Base-by-base conservation (phyloP, 2,888 invertebrate genomes). In the Platycheirus rosarum region DNA sequence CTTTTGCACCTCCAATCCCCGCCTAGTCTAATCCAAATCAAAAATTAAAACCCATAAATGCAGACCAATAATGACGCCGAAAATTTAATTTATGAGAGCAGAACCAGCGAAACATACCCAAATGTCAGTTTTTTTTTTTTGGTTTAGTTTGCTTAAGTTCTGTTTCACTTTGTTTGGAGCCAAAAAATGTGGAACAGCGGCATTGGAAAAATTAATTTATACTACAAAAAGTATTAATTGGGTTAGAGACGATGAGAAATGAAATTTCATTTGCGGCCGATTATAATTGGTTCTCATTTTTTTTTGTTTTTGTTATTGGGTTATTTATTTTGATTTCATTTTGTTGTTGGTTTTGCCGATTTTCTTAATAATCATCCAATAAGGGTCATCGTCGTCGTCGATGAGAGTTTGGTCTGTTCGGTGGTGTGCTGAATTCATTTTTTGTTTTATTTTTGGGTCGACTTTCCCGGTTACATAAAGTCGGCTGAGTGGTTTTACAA, bases 341-440 rank as follows among this genome's bases (percentile, higher is more conserved):
- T 40, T 57, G 35, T 48, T 13, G 37, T 14, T 57, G 23, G 11
- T 26, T 46, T 40, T 57, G 35, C 40, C 16, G 37, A 46, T 44
- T 57, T 53, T 57, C 65, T 51, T 51, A 13, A 53, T 8, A 23
- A 46, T 29, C 42, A 63, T 44, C 2, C 23, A 6, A 62, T 8
- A 29, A 75, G 79, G 79, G 79, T 75, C 79, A 80, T 65, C 79
- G 75, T 70, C 70, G 79, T 75, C 79, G 75, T 65, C 79, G 75
- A 75, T 75, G 60, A 80, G 70, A 32, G 32, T n/a, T 23, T 1
- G 40, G 13, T 40, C 0, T 5, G 3, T 11, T n/a, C n/a, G n/a
- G n/a, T 8, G 20, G 0, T 80, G 79, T 60, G 70, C 75, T 75
- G 75, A 68, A 79, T 79, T 69, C 68, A 44, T 74, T 69, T 73